Percentiles rank a stretch among this genome's conserved stretches.
phyloP scores from a whole-genome alignment of 2,797 vertebrate species.

The Triplophysa yarkandensis region DNA sequence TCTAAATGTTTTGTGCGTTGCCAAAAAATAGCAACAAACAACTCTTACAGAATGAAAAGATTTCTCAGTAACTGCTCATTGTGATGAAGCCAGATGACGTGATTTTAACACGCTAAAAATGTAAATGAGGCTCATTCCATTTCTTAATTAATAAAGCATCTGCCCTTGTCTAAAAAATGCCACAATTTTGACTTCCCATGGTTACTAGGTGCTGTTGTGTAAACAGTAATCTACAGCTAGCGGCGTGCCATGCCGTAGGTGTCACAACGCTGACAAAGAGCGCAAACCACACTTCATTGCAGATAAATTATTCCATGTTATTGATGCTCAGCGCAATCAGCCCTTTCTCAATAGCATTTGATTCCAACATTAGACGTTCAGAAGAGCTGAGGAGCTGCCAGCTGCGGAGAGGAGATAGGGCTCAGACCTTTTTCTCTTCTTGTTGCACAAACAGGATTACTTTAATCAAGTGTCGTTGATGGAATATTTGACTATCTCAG shows the following conservation, averaged over 20 bases:
- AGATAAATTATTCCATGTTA: conserved; percentile 39
- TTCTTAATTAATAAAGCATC: conserved; percentile 14
- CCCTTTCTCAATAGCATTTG: conserved; percentile 41
- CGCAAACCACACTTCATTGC: conserved; percentile 17
- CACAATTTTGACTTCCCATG: conserved; percentile 9
- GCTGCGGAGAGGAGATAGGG: conserved; percentile 55
- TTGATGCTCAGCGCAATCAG: conserved; percentile 45
- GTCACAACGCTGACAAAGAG: conserved; percentile 33
- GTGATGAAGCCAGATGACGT: background rate
- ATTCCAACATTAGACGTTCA: conserved; percentile 39
- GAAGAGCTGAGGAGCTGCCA: conserved; percentile 46
- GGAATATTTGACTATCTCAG: conserved; percentile 46
- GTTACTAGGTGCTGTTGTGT: conserved; percentile 26
- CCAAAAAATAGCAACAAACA: background rate
- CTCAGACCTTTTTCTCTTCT: conserved; percentile 49
- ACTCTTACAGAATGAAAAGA: background rate
- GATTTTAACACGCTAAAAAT: conserved; percentile 15
- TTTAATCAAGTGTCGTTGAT: conserved; percentile 55
- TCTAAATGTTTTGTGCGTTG: too few relatives aligned
- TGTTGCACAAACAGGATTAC: conserved; percentile 59
- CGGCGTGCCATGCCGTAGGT: background rate
- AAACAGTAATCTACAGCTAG: conserved; percentile 26
- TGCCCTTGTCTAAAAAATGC: background rate
- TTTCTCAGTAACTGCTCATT: background rate
- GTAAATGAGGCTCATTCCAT: conserved; percentile 5